Base-by-base conservation (phyloP, 2,113 vertebrate genomes). In the Lates calcarifer region DNA sequence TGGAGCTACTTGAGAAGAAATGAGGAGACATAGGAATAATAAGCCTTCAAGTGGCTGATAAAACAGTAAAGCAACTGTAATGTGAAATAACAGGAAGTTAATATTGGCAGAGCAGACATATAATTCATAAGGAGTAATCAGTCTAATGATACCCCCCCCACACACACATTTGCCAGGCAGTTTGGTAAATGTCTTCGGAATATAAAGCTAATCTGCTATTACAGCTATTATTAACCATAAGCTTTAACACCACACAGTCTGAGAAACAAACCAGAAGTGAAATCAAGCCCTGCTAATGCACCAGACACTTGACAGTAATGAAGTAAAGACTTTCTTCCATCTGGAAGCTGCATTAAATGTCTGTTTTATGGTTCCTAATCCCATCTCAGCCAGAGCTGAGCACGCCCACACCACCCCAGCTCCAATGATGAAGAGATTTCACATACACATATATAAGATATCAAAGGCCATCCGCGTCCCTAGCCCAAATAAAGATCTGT, bases 341-440 rank as follows among this genome's bases (percentile, higher is more conserved):
- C 92, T 94, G 93, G 90, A 88, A 86, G 80, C 68, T 87, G 65
- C 87, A 91, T 93, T 89, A 93, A 78, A 58, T 70, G 79, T 81
- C 81, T 72, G 66, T 83, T 55, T 84, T 53, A 60, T 29, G 72
- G 77, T 55, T 89, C 74, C 71, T 87, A 91, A 92, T 91, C 88
- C 71, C 62, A 66, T 82, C 60, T 70, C 74, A 78, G 84, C 51
- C 79, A 60, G 60, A 70, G 61, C 56, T 63, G 61, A 87, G 69
- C 77, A 72, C 51, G 26, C 83, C 76, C 39, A 79, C 82, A 79
- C 71, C 70, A 68, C 60, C 66, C 66, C 49, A 9, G 53, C 68
- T 41, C 84, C 55, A 45, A 62, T 53, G 81, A 85, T 82, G 75
- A 68, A 78, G 82, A 88, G 79, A 86, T 89, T 86, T 72, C 58